A percentile compares a stretch with the other conserved stretches of the same genome.
Evolutionary conservation across 1,140 invertebrate genomes (phyloP).

Genomic region (Metopolophium dirhodum): DNA sequence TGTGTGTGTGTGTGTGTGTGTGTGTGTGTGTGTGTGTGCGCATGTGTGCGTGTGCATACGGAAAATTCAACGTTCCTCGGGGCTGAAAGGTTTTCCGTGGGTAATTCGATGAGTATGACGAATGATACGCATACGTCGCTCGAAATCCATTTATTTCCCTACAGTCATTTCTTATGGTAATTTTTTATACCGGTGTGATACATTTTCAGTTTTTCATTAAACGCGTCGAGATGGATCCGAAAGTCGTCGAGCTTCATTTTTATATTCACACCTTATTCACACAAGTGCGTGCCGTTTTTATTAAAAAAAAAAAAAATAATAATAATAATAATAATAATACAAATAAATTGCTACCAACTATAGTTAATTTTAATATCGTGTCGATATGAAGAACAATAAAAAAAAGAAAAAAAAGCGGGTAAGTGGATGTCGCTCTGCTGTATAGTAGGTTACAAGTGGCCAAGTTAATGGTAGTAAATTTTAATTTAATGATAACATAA

Average conservation of each 20-base stretch:
- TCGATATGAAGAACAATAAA: not conserved
- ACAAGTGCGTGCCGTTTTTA: not conserved
- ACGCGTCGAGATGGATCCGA: not conserved
- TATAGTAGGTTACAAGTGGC: no score
- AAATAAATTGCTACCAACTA: not conserved
- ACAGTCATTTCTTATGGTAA: slow-evolving; percentile 48
- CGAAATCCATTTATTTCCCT: slow-evolving; percentile 44
- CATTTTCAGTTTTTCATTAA: slow-evolving; percentile 45
- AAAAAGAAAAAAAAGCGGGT: not conserved
- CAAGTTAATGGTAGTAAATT: no score
- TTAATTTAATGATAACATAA: no score
- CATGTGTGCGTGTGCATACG: not conserved
- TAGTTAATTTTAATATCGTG: not conserved
- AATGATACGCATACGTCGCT: slow-evolving; percentile 19
- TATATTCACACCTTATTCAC: not conserved
- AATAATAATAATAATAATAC: no score
- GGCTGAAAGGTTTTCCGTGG: slow-evolving; percentile 7
- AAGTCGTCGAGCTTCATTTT: not conserved
- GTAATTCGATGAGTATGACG: slow-evolving; percentile 51
- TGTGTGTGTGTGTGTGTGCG: not conserved
- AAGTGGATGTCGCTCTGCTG: no score
- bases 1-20: not conserved
- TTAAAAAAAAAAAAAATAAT: no score
- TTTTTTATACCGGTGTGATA: slow-evolving; percentile 18
- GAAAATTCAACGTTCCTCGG: slow-evolving; percentile 9